Percentiles rank a stretch among this genome's conserved stretches.
Evolutionary conservation across 2,797 vertebrate species (phyloP).

Genomic region (Eupleurogrammus muticus): DNA sequence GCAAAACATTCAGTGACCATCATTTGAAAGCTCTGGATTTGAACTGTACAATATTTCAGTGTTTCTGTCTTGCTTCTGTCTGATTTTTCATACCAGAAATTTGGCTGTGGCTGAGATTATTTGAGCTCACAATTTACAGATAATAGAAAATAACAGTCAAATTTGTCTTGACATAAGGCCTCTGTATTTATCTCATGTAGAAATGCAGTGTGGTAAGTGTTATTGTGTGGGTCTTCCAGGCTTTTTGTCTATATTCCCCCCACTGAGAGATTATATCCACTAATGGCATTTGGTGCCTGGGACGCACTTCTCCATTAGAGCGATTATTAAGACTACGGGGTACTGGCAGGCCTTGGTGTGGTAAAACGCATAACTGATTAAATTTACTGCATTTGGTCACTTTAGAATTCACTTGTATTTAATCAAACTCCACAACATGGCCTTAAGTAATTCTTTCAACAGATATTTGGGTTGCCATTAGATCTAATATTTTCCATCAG

Average conservation of each 20-base stretch:
- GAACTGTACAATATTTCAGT: slow-evolving; percentile 8
- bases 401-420: slow-evolving; percentile 9
- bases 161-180: slow-evolving; percentile 1
- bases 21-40: slow-evolving; percentile 23
- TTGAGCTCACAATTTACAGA: slow-evolving; percentile 20
- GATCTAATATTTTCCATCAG: background rate
- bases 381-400: slow-evolving; percentile 34
- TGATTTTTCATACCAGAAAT: slow-evolving; percentile 7
- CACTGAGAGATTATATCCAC: slow-evolving; percentile 36
- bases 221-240: slow-evolving; percentile 28
- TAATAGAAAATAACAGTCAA: slow-evolving; percentile 5
- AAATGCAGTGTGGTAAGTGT: background rate
- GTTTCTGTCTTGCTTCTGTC: background rate
- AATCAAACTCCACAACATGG: background rate
- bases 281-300: slow-evolving; percentile 37
- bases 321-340: slow-evolving; percentile 39
- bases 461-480: background rate
- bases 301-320: slow-evolving; percentile 38
- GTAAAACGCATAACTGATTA: slow-evolving; percentile 32
- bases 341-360: slow-evolving; percentile 22
- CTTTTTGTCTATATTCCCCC: slow-evolving; percentile 40
- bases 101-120: background rate
- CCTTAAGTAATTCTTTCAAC: background rate
- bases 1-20: slow-evolving; percentile 21
- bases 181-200: background rate